Conservation (phyloP, 2,888 invertebrate genomes). For the Drosophila prostipennis region DNA sequence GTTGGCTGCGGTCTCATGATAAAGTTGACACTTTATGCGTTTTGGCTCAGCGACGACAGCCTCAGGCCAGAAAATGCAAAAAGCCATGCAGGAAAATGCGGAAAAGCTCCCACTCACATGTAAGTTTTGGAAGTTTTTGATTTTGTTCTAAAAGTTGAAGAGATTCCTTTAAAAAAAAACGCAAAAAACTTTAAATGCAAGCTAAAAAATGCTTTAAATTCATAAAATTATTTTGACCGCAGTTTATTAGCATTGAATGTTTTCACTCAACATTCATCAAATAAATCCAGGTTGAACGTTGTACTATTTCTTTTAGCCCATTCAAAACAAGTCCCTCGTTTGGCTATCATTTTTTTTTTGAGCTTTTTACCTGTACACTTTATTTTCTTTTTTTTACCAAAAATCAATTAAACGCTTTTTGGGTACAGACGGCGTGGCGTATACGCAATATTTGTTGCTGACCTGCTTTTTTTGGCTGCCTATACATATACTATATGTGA, state of each 20-base stretch:
- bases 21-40: slow-evolving; percentile 73
- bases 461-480: slow-evolving; percentile 16
- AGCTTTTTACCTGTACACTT: neutral
- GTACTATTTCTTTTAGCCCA: neutral
- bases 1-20: slow-evolving; percentile 61
- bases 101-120: slow-evolving; percentile 18
- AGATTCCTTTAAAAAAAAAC: neutral
- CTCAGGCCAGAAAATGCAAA: slow-evolving; percentile 28
- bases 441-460: slow-evolving; percentile 32
- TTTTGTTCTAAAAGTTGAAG: slow-evolving; percentile 27
- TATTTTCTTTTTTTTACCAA: neutral
- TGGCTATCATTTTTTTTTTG: neutral
- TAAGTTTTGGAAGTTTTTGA: slow-evolving; percentile 38
- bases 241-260: neutral
- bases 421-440: slow-evolving; percentile 2
- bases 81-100: slow-evolving; percentile 10
- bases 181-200: neutral
- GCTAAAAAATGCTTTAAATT: neutral
- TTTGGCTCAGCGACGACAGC: slow-evolving; percentile 42
- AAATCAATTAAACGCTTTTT: slow-evolving; percentile 27
- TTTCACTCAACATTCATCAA: slow-evolving; percentile 3
- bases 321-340: slow-evolving; percentile 7
- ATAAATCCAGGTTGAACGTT: neutral
- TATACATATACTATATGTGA: neutral
- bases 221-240: neutral